These are phyloP conservation scores for Magallana angulata DNA, from an alignment of 1,140 invertebrate species.

Conservation along the genomic window DNA sequence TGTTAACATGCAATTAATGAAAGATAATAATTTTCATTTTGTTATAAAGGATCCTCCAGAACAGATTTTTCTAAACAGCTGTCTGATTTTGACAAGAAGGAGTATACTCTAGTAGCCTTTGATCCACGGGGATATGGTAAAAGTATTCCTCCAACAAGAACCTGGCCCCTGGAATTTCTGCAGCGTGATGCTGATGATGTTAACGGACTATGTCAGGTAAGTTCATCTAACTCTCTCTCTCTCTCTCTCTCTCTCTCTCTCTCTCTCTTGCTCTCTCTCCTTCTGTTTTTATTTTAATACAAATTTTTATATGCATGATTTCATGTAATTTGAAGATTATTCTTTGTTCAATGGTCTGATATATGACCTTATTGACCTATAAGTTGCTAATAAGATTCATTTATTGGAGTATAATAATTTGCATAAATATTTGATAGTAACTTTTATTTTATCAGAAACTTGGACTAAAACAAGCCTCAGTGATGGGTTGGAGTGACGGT, in stretches of 20 bases:
- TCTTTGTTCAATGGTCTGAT: too few relatives aligned
- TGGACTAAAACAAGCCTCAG: conserved; percentile 86
- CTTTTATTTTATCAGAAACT: conserved; percentile 79
- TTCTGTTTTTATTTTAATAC: too few relatives aligned
- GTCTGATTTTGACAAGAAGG: conserved; percentile 84
- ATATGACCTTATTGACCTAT: too few relatives aligned
- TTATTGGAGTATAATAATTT: too few relatives aligned
- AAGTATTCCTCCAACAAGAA: conserved; percentile 88
- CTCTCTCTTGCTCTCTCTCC: too few relatives aligned
- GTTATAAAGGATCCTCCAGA: conserved; percentile 83
- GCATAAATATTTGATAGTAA: too few relatives aligned
- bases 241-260: too few relatives aligned
- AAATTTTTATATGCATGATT: too few relatives aligned
- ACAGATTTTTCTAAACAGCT: conserved; percentile 91
- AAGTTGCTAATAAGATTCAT: too few relatives aligned
- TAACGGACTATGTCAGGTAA: conserved; percentile 87
- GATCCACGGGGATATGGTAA: conserved; percentile 93
- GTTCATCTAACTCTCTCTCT: neutral
- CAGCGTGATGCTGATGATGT: conserved; percentile 87
- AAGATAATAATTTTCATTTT: too few relatives aligned
- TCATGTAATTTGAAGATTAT: too few relatives aligned
- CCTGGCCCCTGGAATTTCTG: conserved; percentile 87
- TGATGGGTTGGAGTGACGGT: conserved; percentile 94
- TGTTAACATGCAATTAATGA: too few relatives aligned
- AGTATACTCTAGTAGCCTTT: conserved; percentile 90